phyloP scores from a whole-genome alignment of 2,113 vertebrate species.

The Psettodes erumei region DNA sequence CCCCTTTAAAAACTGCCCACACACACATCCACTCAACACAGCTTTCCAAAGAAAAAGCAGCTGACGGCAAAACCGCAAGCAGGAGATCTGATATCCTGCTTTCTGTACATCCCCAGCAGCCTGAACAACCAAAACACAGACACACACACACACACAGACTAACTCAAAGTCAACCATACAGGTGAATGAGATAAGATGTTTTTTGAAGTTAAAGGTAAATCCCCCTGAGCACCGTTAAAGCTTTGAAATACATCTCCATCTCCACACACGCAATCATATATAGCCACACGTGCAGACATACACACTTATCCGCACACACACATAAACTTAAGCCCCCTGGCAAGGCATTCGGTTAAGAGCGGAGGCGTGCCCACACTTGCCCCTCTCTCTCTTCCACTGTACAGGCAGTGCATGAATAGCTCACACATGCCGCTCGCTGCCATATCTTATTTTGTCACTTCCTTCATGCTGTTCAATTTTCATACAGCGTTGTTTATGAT shows the following conservation, averaged over 20 bases:
- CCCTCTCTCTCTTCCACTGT: slow-evolving; percentile 54
- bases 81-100: slow-evolving; percentile 60
- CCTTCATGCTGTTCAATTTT: slow-evolving; percentile 6
- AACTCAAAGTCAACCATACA: not conserved
- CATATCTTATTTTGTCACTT: slow-evolving; percentile 20
- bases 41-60: slow-evolving; percentile 37
- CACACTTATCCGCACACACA: slow-evolving; percentile 31
- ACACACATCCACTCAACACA: slow-evolving; percentile 21
- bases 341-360: slow-evolving; percentile 68
- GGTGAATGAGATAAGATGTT: slow-evolving; percentile 43
- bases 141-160: slow-evolving; percentile 22
- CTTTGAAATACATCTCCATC: slow-evolving; percentile 25
- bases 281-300: not conserved
- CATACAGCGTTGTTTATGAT: not conserved
- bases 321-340: slow-evolving; percentile 64
- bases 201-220: slow-evolving; percentile 47
- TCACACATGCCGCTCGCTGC: slow-evolving; percentile 54
- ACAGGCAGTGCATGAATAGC: slow-evolving; percentile 54
- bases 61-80: slow-evolving; percentile 60
- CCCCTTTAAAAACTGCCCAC: slow-evolving; percentile 23
- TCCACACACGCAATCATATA: slow-evolving; percentile 1
- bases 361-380: slow-evolving; percentile 77
- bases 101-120: slow-evolving; percentile 26
- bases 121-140: slow-evolving; percentile 4
- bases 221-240: slow-evolving; percentile 10